These are phyloP conservation scores for Aselliscus stoliczkanus DNA, from an alignment of 2,797 vertebrate species.

Conservation along the genomic window DNA sequence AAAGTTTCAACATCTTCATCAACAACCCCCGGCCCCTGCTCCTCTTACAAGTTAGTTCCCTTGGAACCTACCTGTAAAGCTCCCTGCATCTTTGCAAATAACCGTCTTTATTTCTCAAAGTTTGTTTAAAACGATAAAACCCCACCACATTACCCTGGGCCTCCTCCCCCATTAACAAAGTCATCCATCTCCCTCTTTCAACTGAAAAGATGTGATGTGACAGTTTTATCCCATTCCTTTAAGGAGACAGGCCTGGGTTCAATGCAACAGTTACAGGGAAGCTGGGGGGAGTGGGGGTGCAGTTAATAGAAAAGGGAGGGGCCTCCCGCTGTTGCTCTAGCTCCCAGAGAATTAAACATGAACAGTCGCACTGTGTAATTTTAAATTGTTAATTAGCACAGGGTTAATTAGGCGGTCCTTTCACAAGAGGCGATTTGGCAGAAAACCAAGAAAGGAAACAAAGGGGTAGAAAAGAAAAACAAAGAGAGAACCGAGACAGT, in stretches of 20 bases:
- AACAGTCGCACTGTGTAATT: constrained; percentile 95
- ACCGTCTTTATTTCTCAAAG: background rate
- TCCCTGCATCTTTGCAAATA: background rate
- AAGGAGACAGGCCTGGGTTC: background rate
- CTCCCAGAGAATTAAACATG: constrained; percentile 92
- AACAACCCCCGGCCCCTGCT: background rate
- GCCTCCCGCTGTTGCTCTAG: constrained; percentile 81
- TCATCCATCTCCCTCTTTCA: background rate
- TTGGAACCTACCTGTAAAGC: background rate
- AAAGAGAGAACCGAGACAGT: constrained; percentile 80
- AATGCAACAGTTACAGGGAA: background rate
- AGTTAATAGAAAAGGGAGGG: constrained; percentile 49
- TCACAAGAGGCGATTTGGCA: constrained; percentile 87
- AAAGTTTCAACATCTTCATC: background rate
- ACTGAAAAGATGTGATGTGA: background rate
- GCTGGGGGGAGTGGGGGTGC: background rate
- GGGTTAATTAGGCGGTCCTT: constrained; percentile 98
- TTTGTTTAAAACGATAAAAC: background rate
- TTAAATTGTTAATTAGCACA: constrained; percentile 99
- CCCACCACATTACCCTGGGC: background rate
- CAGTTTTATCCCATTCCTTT: background rate
- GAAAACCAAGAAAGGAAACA: constrained; percentile 83
- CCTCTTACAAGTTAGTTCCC: background rate
- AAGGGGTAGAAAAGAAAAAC: constrained; percentile 84
- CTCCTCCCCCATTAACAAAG: background rate